These are phyloP conservation scores for Hydrochoerus hydrochaeris DNA, from an alignment of 2,113 vertebrate genomes.

Conservation along the genomic window DNA sequence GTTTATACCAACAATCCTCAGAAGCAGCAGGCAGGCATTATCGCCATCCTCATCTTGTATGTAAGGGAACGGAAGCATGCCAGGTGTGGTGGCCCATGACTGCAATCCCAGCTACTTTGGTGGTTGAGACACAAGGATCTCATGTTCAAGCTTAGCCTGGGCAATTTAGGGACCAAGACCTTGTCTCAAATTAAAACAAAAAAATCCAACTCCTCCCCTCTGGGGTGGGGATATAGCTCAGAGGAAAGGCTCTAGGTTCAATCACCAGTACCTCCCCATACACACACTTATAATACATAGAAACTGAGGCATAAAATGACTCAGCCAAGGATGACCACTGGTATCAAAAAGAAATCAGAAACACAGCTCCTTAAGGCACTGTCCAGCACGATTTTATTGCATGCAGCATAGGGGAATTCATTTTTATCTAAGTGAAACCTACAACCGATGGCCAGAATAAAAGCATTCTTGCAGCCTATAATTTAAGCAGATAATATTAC, in stretches of 20 bases:
- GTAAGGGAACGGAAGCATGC: rapidly evolving
- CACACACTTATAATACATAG: neutral
- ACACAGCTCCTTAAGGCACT: neutral
- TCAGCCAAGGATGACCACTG: neutral
- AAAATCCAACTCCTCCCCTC: neutral
- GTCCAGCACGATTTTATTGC: neutral
- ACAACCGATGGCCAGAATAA: neutral
- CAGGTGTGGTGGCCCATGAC: neutral
- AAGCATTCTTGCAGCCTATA: neutral
- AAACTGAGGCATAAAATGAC: neutral
- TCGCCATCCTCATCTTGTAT: neutral
- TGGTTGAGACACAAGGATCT: neutral
- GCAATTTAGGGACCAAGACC: neutral
- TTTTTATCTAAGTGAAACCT: constrained; percentile 32
- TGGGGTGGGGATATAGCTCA: neutral
- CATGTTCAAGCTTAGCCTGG: neutral
- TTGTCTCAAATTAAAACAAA: neutral
- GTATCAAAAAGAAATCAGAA: neutral
- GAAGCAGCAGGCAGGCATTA: neutral
- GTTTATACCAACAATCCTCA: neutral
- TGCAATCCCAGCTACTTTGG: neutral
- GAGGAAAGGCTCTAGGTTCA: neutral
- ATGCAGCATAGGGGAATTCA: neutral
- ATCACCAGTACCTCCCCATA: neutral
- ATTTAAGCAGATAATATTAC: neutral